Evolutionary conservation across 2,888 invertebrate species (phyloP), one percentile per base, ranked within the genome.

Genomic region (Rotaria macrura): DNA sequence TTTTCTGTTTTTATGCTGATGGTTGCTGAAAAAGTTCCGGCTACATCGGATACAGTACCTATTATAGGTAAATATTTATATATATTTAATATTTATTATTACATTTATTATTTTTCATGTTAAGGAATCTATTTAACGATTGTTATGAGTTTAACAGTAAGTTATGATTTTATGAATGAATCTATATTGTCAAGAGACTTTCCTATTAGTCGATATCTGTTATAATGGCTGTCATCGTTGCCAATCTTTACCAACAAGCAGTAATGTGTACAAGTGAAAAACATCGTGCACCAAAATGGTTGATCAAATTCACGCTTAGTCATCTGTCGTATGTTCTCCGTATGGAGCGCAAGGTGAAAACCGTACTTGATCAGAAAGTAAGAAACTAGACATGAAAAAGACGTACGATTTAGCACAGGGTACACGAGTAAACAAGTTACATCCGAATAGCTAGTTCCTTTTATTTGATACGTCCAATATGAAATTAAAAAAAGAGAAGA

Each of bases 101-200:
- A n/a, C n/a, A n/a, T n/a, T n/a, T n/a, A n/a, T n/a, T n/a, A n/a
- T n/a, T n/a, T n/a, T n/a, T n/a, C n/a, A n/a, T n/a, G n/a, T n/a
- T n/a, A 10, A 40, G 40, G 40, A 57, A 92, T 93, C 84, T 93
- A 93, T 89, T 89, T 93, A 87, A 93, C 93, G 43, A 91, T 91
- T 23, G 92, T 93, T 72, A 93, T 93, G 93, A 92, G 92, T 84
- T 92, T 93, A 90, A 93, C 93, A 72, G 40, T 40, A 74, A 74
- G 20, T 74, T 25, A 74, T 40, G 17, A 52, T 17, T 12, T 49
- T 12, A 0, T 79, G 89, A 91, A 17, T 3, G 5, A 34, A 43
- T 12, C 23, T 12, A 85, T 91, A 91, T 47, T 14, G 10, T 47
- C 1, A 10, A 47, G 14, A 10, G 14, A 6, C 10, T 47, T 79